phyloP scores from a whole-genome alignment of 2,888 invertebrate genomes.

The Morpho achilles region DNA sequence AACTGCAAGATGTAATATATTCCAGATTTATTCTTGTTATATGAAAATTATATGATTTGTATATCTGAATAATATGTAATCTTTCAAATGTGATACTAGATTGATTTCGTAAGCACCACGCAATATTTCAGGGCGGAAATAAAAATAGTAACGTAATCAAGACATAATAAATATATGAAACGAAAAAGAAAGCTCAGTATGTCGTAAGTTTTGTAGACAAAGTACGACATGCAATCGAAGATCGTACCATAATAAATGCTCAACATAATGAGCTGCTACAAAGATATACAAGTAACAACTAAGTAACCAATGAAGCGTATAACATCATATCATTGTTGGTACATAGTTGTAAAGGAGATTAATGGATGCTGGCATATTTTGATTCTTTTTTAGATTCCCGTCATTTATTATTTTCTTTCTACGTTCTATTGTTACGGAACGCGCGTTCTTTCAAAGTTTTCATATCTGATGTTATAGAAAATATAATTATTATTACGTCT shows the following conservation, averaged over 20 bases:
- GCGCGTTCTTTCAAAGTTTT: too few species aligned
- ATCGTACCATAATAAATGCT: conserved; percentile 23
- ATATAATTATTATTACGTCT: too few species aligned
- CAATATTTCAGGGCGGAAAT: too few species aligned
- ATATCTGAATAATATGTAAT: too few species aligned
- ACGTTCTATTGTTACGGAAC: background rate
- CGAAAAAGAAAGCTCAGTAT: background rate
- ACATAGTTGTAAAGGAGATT: conserved; percentile 1
- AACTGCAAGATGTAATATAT: too few species aligned
- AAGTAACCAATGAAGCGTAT: conserved; percentile 3
- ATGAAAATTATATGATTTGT: too few species aligned
- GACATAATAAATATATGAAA: too few species aligned
- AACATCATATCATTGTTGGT: conserved; percentile 14
- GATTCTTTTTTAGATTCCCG: background rate
- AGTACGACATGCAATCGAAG: conserved; percentile 12
- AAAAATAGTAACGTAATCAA: too few species aligned
- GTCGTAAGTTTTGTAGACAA: background rate
- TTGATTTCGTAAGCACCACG: too few species aligned
- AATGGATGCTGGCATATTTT: background rate
- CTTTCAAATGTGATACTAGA: too few species aligned
- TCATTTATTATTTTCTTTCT: background rate
- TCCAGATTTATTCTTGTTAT: too few species aligned
- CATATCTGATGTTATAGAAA: too few species aligned
- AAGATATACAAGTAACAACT: conserved; percentile 27
- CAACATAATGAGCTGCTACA: conserved; percentile 33